Percentiles rank a stretch among this genome's conserved stretches.
Evolutionary conservation across 2,113 vertebrate species (phyloP).

Genomic region (Pholis gunnellus): DNA sequence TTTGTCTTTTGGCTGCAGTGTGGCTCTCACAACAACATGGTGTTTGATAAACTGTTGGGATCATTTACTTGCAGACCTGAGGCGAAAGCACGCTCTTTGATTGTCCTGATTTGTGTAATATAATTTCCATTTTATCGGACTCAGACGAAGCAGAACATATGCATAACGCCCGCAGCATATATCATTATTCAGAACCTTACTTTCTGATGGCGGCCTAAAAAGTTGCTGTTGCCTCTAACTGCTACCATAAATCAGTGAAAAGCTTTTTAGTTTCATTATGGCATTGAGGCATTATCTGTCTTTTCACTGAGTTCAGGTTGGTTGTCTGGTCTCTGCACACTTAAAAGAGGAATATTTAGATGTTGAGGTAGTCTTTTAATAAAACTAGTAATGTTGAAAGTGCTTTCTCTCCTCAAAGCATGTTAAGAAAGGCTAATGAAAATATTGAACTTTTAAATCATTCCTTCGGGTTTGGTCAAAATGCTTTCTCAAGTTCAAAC

Average conservation of each 20-base stretch:
- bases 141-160: conserved; percentile 45
- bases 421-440: conserved; percentile 10
- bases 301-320: conserved; percentile 45
- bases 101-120: conserved; percentile 45
- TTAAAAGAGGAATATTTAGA: conserved; percentile 22
- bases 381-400: conserved; percentile 27
- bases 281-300: conserved; percentile 47
- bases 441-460: conserved; percentile 25
- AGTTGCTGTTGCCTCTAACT: conserved; percentile 58
- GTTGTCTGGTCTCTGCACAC: conserved; percentile 31
- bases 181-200: conserved; percentile 66
- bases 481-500: neutral
- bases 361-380: conserved; percentile 6
- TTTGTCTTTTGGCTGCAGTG: neutral
- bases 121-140: conserved; percentile 57
- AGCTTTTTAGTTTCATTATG: conserved; percentile 66
- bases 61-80: conserved; percentile 15
- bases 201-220: conserved; percentile 54
- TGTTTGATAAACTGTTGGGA: conserved; percentile 26
- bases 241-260: conserved; percentile 63
- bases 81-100: conserved; percentile 31
- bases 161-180: conserved; percentile 48
- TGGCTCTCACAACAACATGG: conserved; percentile 21
- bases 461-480: conserved; percentile 1
- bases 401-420: conserved; percentile 16